Evolutionary conservation across 1,140 invertebrate species (phyloP), one percentile per base, ranked within the genome.

Genomic region (Drosophila subobscura): DNA sequence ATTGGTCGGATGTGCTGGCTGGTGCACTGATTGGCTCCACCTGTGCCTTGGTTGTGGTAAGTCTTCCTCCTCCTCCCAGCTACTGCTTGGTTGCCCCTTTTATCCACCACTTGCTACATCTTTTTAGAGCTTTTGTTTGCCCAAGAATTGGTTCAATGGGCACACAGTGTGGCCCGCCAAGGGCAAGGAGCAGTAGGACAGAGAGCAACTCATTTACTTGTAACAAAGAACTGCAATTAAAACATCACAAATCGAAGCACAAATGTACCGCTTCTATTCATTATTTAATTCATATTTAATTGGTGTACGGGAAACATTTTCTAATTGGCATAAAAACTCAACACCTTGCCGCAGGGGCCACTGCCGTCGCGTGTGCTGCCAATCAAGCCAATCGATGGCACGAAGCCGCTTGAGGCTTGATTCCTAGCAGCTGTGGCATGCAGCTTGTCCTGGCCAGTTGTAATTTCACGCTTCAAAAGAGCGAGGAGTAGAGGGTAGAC

Each of bases 1-100:
- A 99, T 89, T 98, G 97, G 90, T 89, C 84, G 71, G 95, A 95
- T 91, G 94, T 95, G 14, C 91, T 95, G 4, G 92, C 92, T 22
- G 94, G 94, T 2, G 92, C 93, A 51, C 67, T 78, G 7, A 93
- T 95, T 65, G 94, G 94, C 2, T 73, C 92, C 2, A 76, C 93
- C 8, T 92, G 91, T 46, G 94, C 94, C 41, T 61, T 93, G 51
- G 78, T 95, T 72, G 92, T 94, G 79, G 94, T 95, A 90, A 94
- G 94, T 93, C 23, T 22, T n/a, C 6, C 22, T 16, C 27, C 20
- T 16, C n/a, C 10, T 25, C 33, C 12, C 1, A 23, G 2, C 51
- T 12, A 25, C 37, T 12, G 0, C 12, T 46, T 33, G 37, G 37
- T 23, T 55, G 14, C 20, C n/a, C 3, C n/a, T 40, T 41, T 5